Conservation (phyloP, 2,113 vertebrate species). For the Tupaia chinensis region DNA sequence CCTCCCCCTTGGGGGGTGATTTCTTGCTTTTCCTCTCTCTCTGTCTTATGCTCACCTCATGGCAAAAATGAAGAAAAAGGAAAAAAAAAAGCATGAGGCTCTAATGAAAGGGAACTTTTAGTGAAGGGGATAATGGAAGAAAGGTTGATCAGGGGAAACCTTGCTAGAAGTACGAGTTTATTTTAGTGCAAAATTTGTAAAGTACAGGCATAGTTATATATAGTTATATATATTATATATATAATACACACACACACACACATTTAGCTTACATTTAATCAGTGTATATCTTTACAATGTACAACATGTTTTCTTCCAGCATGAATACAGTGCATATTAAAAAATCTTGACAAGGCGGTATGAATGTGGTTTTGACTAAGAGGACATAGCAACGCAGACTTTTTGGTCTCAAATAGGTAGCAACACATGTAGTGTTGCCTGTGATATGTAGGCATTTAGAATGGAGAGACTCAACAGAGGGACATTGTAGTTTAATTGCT, state of each 20-base stretch:
- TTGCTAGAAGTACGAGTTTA: not conserved
- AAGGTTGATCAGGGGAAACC: not conserved
- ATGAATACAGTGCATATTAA: too few species aligned
- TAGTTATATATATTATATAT: too few species aligned
- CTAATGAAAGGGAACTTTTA: too few species aligned
- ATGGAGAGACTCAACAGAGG: not conserved
- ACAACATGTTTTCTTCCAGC: too few species aligned
- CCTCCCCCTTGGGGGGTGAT: too few species aligned
- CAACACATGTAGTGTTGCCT: not conserved
- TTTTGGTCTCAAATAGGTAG: not conserved
- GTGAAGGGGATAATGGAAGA: not conserved
- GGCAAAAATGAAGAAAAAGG: not conserved
- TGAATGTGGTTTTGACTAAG: not conserved
- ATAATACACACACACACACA: too few species aligned
- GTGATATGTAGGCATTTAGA: not conserved
- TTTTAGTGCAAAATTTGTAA: too few species aligned
- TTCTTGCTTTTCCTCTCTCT: too few species aligned
- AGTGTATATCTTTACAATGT: too few species aligned
- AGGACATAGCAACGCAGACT: not conserved
- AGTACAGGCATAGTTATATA: too few species aligned
- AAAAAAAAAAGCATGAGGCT: not conserved
- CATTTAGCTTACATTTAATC: too few species aligned
- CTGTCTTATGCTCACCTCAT: too few species aligned
- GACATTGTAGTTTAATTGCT: not conserved
- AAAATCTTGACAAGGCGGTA: not conserved